Percentiles rank a stretch among this genome's conserved stretches.
These are phyloP conservation scores for Busseola fusca DNA, from an alignment of 2,888 invertebrate genomes.

Conservation along the genomic window DNA sequence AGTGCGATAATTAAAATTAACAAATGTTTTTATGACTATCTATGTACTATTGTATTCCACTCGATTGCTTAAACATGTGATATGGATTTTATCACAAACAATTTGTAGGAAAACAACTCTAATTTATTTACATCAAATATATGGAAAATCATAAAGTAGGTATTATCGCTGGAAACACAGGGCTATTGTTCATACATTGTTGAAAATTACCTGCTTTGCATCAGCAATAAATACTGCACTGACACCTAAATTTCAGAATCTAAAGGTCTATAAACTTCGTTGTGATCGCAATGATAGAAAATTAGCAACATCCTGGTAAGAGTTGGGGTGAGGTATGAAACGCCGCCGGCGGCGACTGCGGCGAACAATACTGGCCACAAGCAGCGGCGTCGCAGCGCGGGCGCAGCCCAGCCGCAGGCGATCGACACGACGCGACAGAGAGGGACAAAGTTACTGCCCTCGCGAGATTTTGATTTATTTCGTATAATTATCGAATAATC, in stretches of 20 bases:
- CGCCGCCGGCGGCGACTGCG: conserved; percentile 78
- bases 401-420: conserved; percentile 74
- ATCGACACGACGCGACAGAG: conserved; percentile 66
- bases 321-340: conserved; percentile 85
- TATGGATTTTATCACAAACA: not conserved
- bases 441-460: conserved; percentile 72
- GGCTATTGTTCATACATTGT: conserved; percentile 48
- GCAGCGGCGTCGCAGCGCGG: conserved; percentile 73
- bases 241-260: conserved; percentile 87
- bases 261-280: conserved; percentile 84
- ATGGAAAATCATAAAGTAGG: conserved; percentile 17
- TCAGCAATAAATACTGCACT: conserved; percentile 84
- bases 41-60: not conserved
- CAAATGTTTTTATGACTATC: not conserved
- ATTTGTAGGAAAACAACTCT: not conserved
- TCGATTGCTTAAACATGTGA: not conserved
- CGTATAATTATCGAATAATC: conserved; percentile 88
- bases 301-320: conserved; percentile 87
- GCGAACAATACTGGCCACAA: conserved; percentile 76
- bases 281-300: conserved; percentile 87
- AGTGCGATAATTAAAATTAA: not conserved
- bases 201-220: conserved; percentile 59
- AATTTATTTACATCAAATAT: conserved; percentile 6
- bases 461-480: conserved; percentile 87
- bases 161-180: conserved; percentile 19